phyloP scores from a whole-genome alignment of 1,140 invertebrate genomes.

The Lasioglossum baleicum region DNA sequence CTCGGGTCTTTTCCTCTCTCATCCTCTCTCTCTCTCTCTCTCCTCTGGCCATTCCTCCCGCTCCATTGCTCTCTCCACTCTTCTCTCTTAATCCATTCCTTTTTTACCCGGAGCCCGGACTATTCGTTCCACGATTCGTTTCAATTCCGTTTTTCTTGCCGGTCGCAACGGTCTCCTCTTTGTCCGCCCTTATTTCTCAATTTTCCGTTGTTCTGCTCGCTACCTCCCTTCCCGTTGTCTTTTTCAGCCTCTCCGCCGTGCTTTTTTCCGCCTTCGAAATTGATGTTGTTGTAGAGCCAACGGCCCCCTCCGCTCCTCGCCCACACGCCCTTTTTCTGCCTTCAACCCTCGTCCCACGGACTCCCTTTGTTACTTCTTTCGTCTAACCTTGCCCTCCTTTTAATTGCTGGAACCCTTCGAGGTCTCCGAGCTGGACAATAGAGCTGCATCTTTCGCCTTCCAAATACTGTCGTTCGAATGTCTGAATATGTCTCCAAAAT shows the following conservation, averaged over 20 bases:
- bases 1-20: no score
- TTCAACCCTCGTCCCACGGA: not conserved
- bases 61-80: not conserved
- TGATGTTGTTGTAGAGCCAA: constrained; percentile 3
- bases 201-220: not conserved
- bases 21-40: no score
- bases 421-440: no score
- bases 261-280: not conserved
- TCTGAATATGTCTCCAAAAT: no score
- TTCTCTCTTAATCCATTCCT: constrained; percentile 21
- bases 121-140: not conserved
- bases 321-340: not conserved
- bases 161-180: not conserved
- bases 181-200: not conserved
- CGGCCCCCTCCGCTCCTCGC: no score
- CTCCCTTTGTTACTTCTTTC: not conserved
- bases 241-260: not conserved
- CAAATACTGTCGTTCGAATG: no score
- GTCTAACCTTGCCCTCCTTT: constrained; percentile 7
- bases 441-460: no score
- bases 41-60: no score
- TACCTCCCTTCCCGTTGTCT: not conserved
- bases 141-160: constrained; percentile 16
- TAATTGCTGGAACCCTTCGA: not conserved
- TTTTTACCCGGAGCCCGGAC: not conserved